Evolutionary conservation across 2,888 invertebrate species (phyloP), one percentile per base, ranked within the genome.

Genomic region (Drosophila neonasuta): DNA sequence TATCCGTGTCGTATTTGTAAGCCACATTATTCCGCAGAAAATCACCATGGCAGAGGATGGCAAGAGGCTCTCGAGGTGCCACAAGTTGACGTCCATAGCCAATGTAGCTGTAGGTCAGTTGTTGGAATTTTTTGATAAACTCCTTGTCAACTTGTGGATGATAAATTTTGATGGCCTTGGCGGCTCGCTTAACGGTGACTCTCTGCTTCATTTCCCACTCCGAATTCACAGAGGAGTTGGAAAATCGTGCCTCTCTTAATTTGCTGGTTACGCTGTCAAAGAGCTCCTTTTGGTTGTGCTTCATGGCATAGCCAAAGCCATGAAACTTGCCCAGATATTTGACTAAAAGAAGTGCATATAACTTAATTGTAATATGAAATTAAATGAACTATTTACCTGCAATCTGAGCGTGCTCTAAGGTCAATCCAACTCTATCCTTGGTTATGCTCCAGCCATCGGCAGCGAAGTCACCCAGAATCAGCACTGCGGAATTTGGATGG

Each of bases 21-120:
- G 91, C 91, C 29, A 91, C 80, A 72, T 91, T 91, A 41, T 91
- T 91, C 24, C 91, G 74, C 36, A 91, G 71, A 69, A 82, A 91
- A 51, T 91, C 91, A 0, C 91, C 90, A 59, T 91, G 91, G 41
- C 90, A 91, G 5, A 91, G 69, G 0, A 86, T 89, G 6, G 89
- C 74, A 29, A 87, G 64, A 0, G 91, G 91, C 51, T 91, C 90
- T 1, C 76, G 68, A 0, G 90, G 90, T 17, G 74, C 62, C 4
- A 89, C 87, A 2, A 80, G 75, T n/a, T 89, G 75, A 2, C 78
- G 78, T 1, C 82, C 80, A 68, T 87, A 89, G 1, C 51, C 48
- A 2, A 57, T 5, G 7, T 54, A 61, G 36, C 87, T 71, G 6
- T 34, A 20, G 0, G 83, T 48, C 7, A 89, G 29, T 1, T 69